Conservation (phyloP, 2,113 vertebrate genomes). For the Pandion haliaetus region DNA sequence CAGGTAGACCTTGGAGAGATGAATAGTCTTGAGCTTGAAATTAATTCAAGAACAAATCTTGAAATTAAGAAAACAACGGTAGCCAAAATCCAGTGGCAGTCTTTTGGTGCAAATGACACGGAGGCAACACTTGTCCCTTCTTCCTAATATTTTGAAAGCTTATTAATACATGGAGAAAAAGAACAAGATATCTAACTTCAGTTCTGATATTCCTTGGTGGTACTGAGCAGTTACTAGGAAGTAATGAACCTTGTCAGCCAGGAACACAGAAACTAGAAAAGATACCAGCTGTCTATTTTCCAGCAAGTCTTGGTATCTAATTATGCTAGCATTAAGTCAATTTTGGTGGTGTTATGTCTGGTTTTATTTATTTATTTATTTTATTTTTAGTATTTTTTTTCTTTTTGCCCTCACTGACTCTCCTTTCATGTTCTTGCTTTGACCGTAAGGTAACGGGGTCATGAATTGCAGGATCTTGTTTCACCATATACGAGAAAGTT, state of each 20-base stretch:
- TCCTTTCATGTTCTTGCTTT: neutral
- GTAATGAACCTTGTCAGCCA: neutral
- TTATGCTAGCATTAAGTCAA: neutral
- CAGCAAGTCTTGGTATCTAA: neutral
- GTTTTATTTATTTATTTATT: rapidly evolving
- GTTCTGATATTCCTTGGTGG: neutral
- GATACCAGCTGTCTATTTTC: neutral
- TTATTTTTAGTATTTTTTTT: neutral
- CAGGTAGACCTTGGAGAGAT: neutral
- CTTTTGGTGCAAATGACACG: neutral
- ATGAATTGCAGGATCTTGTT: neutral
- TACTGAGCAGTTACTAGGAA: neutral
- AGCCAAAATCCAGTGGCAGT: neutral
- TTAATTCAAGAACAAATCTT: neutral
- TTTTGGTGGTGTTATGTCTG: neutral
- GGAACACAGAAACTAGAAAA: neutral
- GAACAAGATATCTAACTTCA: neutral
- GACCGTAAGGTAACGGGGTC: neutral
- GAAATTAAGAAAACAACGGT: neutral
- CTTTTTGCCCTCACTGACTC: neutral
- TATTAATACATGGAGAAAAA: neutral
- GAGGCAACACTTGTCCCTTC: neutral
- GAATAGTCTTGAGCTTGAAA: neutral
- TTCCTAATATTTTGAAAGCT: neutral
- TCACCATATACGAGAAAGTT: neutral